Evolutionary conservation across 2,113 vertebrate genomes (phyloP), one percentile per base, ranked within the genome.

Genomic region (Istiophorus platypterus): DNA sequence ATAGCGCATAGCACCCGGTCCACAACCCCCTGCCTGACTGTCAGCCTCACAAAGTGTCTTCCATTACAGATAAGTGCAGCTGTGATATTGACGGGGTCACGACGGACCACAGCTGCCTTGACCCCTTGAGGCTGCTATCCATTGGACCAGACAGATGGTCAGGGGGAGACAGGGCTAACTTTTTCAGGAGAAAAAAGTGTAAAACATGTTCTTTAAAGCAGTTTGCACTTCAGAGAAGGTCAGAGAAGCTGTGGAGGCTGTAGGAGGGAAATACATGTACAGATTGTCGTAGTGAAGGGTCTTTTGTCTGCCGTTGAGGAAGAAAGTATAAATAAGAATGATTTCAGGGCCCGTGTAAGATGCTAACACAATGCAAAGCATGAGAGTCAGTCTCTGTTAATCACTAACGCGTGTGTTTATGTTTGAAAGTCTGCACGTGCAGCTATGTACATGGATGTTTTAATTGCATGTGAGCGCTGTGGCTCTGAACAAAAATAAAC

Each of bases 31-130:
- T 76, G 42, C 80, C 76, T 42, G 47, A 88, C 89, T 74, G 27
- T 57, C 72, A 29, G 62, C 72, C 75, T 24, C 72, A 34, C 80
- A 74, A 69, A 86, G 87, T 87, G 86, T 91, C 91, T 92, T 92
- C 82, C 76, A 76, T 93, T 93, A 89, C 91, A 90, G 78, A 88
- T 90, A 89, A 94, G 91, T 90, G 92, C 85, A 72, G 83, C 79
- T 29, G 59, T 56, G 76, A 71, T 89, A 92, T 87, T 85, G 91
- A 87, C 85, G 56, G 78, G 88, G 88, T 92, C 86, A 85, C 18
- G 42, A 58, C 37, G 72, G 75, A 83, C 68, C 69, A 7, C 22
- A 41, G 67, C 82, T 67, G 73, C 56, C 47, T 72, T 89, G 90
- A 92, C 89, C 89, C 89, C 92, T 72, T 88, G 81, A 83, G 73